Percentiles rank a stretch among this genome's conserved stretches.
Evolutionary conservation across 2,888 invertebrate species (phyloP).

Genomic region (Parelbella ahira): DNA sequence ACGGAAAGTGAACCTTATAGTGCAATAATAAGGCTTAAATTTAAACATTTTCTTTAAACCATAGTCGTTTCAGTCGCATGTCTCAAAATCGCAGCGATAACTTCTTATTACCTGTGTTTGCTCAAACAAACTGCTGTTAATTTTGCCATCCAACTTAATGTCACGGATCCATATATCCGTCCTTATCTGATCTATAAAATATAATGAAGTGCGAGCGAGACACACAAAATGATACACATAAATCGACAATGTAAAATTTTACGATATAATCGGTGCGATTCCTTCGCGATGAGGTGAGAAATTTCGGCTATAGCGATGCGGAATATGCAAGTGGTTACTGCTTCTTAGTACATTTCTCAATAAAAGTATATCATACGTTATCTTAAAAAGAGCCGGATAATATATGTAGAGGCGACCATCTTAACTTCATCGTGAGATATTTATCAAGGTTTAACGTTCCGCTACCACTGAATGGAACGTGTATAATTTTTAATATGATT

Average conservation of each 20-base stretch:
- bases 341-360: constrained; percentile 36
- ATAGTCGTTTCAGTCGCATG: constrained; percentile 5
- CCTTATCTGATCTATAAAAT: constrained; percentile 34
- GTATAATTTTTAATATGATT: constrained; percentile 19
- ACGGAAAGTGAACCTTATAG: too few species aligned
- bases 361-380: constrained; percentile 26
- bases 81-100: constrained; percentile 26
- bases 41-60: too few species aligned
- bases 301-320: constrained; percentile 27
- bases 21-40: constrained; percentile 3
- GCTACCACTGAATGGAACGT: constrained; percentile 16
- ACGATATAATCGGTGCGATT: constrained; percentile 46
- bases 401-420: constrained; percentile 10
- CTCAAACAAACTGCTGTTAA: constrained; percentile 59
- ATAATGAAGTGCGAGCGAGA: constrained; percentile 38
- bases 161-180: constrained; percentile 41
- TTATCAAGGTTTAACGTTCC: constrained; percentile 22
- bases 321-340: constrained; percentile 35
- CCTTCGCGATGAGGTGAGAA: constrained; percentile 29
- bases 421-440: constrained; percentile 21
- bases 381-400: constrained; percentile 11
- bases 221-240: constrained; percentile 48
- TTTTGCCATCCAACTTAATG: constrained; percentile 59
- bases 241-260: constrained; percentile 65
- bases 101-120: constrained; percentile 45